phyloP scores from a whole-genome alignment of 2,888 invertebrate genomes.

The Spilarctia lutea region DNA sequence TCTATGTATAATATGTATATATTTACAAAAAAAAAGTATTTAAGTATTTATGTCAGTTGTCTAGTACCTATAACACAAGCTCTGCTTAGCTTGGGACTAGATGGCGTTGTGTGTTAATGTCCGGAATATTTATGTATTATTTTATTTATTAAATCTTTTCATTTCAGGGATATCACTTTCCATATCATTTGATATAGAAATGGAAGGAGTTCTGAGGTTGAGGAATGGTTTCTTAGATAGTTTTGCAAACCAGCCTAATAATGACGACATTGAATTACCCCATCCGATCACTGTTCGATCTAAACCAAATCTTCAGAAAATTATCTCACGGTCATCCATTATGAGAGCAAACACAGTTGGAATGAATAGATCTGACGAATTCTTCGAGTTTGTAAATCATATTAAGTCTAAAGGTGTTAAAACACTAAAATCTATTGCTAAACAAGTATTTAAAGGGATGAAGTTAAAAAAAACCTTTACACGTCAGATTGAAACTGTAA shows the following conservation, averaged over 20 bases:
- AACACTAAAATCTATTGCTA: neutral
- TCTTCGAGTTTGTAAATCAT: slow-evolving; percentile 20
- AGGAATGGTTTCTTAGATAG: slow-evolving; percentile 11
- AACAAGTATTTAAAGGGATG: slow-evolving; percentile 21
- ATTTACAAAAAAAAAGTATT: too few species aligned
- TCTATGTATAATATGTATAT: too few species aligned
- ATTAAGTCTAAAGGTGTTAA: slow-evolving; percentile 23
- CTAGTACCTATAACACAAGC: too few species aligned
- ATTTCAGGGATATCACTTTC: slow-evolving; percentile 27
- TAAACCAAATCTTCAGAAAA: slow-evolving; percentile 12
- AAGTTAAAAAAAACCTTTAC: slow-evolving; percentile 17
- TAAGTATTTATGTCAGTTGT: too few species aligned
- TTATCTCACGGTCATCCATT: neutral
- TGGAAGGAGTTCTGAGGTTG: slow-evolving; percentile 33
- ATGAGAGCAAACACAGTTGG: slow-evolving; percentile 8
- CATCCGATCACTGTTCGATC: neutral
- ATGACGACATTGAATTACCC: neutral
- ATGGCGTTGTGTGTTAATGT: too few species aligned
- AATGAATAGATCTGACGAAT: neutral
- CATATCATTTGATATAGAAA: slow-evolving; percentile 30
- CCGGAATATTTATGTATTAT: too few species aligned
- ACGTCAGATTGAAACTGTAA: neutral
- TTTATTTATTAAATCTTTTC: too few species aligned
- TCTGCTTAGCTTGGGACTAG: too few species aligned
- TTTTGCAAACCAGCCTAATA: neutral